Percentiles rank a stretch among this genome's conserved stretches.
These are phyloP conservation scores for Hemitrygon akajei DNA, from an alignment of 2,797 vertebrate species.

Conservation along the genomic window DNA sequence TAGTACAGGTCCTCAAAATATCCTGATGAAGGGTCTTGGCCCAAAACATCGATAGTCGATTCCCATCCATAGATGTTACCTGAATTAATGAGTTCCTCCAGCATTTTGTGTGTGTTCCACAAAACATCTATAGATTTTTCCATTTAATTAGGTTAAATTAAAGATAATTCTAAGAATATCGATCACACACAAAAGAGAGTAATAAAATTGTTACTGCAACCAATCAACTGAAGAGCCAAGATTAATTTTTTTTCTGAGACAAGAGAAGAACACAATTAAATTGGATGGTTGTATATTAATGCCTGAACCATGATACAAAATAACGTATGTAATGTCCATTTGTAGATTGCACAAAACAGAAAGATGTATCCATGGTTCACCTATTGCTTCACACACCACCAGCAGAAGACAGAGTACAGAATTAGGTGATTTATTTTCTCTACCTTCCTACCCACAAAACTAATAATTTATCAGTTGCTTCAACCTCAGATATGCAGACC, in stretches of 20 bases:
- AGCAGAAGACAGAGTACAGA: neutral
- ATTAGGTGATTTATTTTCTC: neutral
- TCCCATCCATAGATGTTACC: no score
- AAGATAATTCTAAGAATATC: neutral
- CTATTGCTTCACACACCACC: neutral
- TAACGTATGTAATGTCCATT: neutral
- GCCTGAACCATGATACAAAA: neutral
- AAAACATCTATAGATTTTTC: no score
- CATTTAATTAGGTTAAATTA: neutral
- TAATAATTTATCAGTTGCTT: neutral
- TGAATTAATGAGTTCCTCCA: no score
- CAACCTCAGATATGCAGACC: neutral
- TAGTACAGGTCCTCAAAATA: neutral
- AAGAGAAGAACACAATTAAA: neutral
- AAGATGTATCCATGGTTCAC: neutral
- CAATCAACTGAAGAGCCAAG: neutral
- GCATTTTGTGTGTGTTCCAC: no score
- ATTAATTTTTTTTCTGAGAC: neutral
- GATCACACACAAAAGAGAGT: neutral
- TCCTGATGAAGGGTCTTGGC: no score
- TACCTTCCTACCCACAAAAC: neutral
- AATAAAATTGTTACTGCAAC: neutral
- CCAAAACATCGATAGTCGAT: no score
- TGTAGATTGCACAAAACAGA: neutral
- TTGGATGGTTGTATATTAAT: neutral